Percentiles rank a stretch among this genome's conserved stretches.
phyloP scores from a whole-genome alignment of 2,113 vertebrate genomes.

The Microcebus lehilahytsara region DNA sequence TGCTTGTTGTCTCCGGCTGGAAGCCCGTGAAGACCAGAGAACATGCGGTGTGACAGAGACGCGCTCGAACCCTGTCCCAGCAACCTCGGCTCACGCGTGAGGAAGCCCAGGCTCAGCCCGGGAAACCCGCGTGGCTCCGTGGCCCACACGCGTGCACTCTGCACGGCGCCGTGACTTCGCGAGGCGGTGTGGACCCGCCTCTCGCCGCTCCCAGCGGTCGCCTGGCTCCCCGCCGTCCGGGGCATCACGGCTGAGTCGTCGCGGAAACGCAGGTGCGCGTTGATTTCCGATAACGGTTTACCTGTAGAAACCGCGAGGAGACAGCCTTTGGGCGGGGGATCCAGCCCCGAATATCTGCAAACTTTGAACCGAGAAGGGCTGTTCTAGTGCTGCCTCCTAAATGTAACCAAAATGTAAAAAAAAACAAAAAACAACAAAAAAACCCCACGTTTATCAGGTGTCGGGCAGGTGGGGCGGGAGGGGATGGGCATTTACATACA shows the following conservation, averaged over 20 bases:
- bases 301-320: slow-evolving; percentile 43
- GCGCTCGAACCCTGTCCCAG: neutral
- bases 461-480: no score
- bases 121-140: neutral
- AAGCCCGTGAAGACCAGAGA: neutral
- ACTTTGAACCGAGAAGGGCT: neutral
- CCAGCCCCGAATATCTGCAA: neutral
- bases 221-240: neutral
- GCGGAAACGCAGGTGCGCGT: neutral
- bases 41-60: neutral
- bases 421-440: no score
- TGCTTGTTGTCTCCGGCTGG: neutral
- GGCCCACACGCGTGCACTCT: neutral
- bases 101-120: neutral
- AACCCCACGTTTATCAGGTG: no score
- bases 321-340: slow-evolving; percentile 35
- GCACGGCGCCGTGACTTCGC: neutral
- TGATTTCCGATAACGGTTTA: slow-evolving; percentile 70
- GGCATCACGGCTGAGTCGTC: neutral
- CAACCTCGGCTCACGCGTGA: neutral
- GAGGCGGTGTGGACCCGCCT: neutral
- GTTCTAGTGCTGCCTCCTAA: neutral
- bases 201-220: accelerated
- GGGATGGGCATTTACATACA: no score
- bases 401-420: no score